These are phyloP conservation scores for Thryonomys swinderianus DNA, from an alignment of 2,113 vertebrate species.

Conservation along the genomic window DNA sequence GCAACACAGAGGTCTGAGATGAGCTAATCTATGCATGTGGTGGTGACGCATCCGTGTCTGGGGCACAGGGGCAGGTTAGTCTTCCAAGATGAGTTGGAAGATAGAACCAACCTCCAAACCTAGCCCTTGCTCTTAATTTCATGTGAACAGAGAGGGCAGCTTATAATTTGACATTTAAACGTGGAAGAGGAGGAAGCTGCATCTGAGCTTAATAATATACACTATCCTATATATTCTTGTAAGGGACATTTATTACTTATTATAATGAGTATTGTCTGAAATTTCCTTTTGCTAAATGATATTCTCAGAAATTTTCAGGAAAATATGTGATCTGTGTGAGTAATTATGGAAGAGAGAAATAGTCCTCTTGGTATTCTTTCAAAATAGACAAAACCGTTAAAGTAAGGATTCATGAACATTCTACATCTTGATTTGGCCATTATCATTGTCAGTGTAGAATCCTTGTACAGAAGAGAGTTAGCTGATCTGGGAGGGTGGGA, in stretches of 20 bases:
- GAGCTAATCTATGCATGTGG: background rate
- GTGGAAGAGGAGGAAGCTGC: background rate
- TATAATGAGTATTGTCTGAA: background rate
- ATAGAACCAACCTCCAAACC: background rate
- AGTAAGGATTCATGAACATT: constrained; percentile 22
- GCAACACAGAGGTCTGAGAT: background rate
- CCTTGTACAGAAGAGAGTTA: constrained; percentile 26
- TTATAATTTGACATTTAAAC: constrained; percentile 30
- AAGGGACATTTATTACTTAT: constrained; percentile 43
- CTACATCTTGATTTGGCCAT: constrained; percentile 24
- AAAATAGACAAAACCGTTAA: constrained; percentile 56
- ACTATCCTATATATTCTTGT: constrained; percentile 16
- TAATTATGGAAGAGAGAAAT: constrained; percentile 24
- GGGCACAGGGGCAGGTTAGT: background rate
- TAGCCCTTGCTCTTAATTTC: background rate
- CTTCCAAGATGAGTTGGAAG: constrained; percentile 21
- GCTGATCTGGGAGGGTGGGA: background rate
- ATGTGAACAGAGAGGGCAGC: background rate
- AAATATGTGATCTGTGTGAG: constrained; percentile 24
- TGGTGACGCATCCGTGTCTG: background rate
- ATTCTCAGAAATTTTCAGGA: constrained; percentile 36
- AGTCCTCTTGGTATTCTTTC: constrained; percentile 27
- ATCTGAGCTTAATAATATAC: background rate
- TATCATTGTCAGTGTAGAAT: constrained; percentile 37
- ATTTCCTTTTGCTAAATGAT: constrained; percentile 1